Evolutionary conservation across 2,113 vertebrate species (phyloP).

Genomic region (Rhinopomastus cyanomelas): DNA sequence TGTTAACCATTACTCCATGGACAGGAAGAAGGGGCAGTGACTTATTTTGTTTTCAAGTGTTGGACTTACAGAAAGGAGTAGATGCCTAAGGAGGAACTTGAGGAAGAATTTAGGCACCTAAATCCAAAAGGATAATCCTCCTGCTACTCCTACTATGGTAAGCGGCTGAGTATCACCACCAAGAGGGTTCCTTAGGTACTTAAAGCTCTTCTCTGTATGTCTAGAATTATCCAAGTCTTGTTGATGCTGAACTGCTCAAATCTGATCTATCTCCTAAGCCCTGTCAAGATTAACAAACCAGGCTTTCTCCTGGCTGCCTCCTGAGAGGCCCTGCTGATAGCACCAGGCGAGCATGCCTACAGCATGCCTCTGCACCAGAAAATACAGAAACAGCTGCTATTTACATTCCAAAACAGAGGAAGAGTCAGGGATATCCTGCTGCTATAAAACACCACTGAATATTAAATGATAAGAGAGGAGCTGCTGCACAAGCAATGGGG

Average conservation of each 20-base stretch:
- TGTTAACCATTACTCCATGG: background rate
- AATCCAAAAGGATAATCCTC: slow-evolving; percentile 51
- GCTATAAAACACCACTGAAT: slow-evolving; percentile 23
- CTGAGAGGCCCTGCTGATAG: slow-evolving; percentile 14
- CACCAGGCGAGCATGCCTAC: slow-evolving; percentile 15
- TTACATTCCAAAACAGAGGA: slow-evolving; percentile 36
- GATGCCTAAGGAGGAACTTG: background rate
- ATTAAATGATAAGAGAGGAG: background rate
- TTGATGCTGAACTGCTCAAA: slow-evolving; percentile 34
- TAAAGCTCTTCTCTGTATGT: slow-evolving; percentile 5
- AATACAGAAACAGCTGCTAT: slow-evolving; percentile 19
- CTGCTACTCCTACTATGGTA: background rate
- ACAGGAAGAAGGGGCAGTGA: background rate
- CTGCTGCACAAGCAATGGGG: background rate
- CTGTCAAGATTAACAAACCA: slow-evolving; percentile 8
- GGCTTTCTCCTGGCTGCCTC: slow-evolving; percentile 25
- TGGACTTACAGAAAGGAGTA: background rate
- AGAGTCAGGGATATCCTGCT: slow-evolving; percentile 44
- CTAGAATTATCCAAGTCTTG: slow-evolving; percentile 29
- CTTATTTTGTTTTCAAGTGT: background rate
- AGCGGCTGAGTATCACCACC: slow-evolving; percentile 40
- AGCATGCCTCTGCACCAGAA: background rate
- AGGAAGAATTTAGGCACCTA: slow-evolving; percentile 17
- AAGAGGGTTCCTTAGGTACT: slow-evolving; percentile 39
- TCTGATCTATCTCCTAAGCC: slow-evolving; percentile 42